A percentile compares a stretch with the other conserved stretches of the same genome.
These are phyloP conservation scores for Gobiocypris rarus DNA, from an alignment of 2,113 vertebrate species.

Conservation along the genomic window DNA sequence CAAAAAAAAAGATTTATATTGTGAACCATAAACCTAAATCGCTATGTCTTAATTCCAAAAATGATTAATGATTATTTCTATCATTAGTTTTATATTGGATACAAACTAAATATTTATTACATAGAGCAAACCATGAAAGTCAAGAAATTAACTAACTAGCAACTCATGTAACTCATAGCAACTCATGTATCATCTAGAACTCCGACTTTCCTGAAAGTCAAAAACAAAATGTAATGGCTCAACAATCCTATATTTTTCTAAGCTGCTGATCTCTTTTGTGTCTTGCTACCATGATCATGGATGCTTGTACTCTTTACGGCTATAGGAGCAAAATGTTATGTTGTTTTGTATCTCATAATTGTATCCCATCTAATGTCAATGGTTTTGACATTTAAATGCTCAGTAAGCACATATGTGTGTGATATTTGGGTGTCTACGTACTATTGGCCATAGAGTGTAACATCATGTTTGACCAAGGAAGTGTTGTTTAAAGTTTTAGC, in stretches of 20 bases:
- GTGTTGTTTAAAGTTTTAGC: background rate
- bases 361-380: background rate
- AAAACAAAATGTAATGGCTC: background rate
- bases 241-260: background rate
- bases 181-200: no score
- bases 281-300: background rate
- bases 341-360: background rate
- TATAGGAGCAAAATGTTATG: background rate
- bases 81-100: no score
- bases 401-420: background rate
- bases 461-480: slow-evolving; percentile 3
- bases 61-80: no score
- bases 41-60: no score
- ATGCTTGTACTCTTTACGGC: background rate
- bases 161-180: no score
- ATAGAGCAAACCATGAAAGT: no score
- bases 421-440: background rate
- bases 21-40: no score
- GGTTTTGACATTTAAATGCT: background rate
- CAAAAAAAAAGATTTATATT: no score
- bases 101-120: no score
- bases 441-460: background rate
- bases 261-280: background rate
- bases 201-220: no score
- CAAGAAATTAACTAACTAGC: no score